phyloP scores from a whole-genome alignment of 92 coral and sea anemone species.

The Porites lobata region DNA sequence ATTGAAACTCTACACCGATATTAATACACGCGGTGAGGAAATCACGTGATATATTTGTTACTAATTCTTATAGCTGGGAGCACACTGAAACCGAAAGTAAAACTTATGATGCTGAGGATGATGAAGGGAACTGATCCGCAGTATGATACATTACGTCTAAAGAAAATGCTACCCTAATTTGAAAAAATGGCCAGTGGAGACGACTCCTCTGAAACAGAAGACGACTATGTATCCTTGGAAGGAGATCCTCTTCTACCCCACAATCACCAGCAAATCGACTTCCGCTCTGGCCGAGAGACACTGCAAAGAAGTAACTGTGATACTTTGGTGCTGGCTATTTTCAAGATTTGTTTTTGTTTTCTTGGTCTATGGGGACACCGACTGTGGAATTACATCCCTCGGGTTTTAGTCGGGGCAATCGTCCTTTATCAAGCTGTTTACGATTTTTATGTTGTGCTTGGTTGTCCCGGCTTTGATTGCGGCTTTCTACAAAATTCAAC shows the following conservation, averaged over 20 bases:
- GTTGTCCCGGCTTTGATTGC: slow-evolving; percentile 75
- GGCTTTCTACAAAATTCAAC: slow-evolving; percentile 64
- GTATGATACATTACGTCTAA: too few relatives aligned
- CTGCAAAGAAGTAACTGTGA: not conserved
- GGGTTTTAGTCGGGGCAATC: slow-evolving; percentile 37
- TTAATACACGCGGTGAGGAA: too few relatives aligned
- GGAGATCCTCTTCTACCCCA: slow-evolving; percentile 11
- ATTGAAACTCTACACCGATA: too few relatives aligned
- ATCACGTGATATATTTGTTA: too few relatives aligned
- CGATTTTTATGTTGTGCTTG: slow-evolving; percentile 66
- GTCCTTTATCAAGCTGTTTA: slow-evolving; percentile 71
- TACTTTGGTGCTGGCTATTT: not conserved
- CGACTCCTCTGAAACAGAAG: not conserved
- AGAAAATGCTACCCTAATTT: too few relatives aligned
- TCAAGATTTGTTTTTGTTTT: slow-evolving; percentile 44
- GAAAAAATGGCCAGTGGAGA: too few relatives aligned
- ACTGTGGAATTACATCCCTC: slow-evolving; percentile 46
- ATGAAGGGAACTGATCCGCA: too few relatives aligned
- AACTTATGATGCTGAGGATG: too few relatives aligned
- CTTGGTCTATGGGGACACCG: slow-evolving; percentile 77
- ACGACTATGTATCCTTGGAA: not conserved
- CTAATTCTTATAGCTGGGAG: too few relatives aligned
- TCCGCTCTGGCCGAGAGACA: slow-evolving; percentile 30
- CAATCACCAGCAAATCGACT: not conserved
- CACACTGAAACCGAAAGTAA: too few relatives aligned